These are phyloP conservation scores for Argyresthia goedartella DNA, from an alignment of 2,888 invertebrate species.

Conservation along the genomic window DNA sequence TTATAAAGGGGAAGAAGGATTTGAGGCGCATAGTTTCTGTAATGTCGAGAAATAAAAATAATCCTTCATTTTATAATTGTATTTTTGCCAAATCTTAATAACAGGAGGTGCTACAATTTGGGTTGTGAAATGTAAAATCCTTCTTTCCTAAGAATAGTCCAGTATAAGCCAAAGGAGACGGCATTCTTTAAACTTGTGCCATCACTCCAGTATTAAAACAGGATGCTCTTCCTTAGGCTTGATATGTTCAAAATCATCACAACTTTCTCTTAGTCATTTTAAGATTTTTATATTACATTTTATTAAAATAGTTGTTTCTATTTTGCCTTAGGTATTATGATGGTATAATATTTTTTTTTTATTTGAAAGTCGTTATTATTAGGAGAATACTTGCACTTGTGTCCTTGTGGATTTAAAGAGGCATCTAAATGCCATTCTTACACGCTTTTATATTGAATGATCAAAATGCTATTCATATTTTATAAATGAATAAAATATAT, in stretches of 20 bases:
- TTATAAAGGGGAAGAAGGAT: conserved; percentile 58
- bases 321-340: conserved; percentile 61
- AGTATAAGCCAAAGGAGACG: conserved; percentile 64
- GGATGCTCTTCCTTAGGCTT: conserved; percentile 59
- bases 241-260: conserved; percentile 58
- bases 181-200: conserved; percentile 63
- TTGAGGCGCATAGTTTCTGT: conserved; percentile 13
- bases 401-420: conserved; percentile 66
- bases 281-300: conserved; percentile 62
- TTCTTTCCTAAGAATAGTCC: conserved; percentile 59
- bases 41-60: too few species aligned
- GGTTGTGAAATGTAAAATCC: conserved; percentile 69
- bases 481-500: conserved; percentile 34
- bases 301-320: conserved; percentile 64
- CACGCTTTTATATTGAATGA: conserved; percentile 56
- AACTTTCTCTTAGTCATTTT: conserved; percentile 65
- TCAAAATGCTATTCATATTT: conserved; percentile 52
- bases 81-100: conserved; percentile 34
- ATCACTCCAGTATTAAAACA: conserved; percentile 61
- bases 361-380: conserved; percentile 61
- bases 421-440: conserved; percentile 45
- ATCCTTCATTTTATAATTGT: conserved; percentile 9
- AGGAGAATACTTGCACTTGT: conserved; percentile 63
- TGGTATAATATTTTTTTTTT: conserved; percentile 27
- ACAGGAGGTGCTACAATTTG: conserved; percentile 48